phyloP scores from a whole-genome alignment of 2,888 invertebrate species.

The Listrodromus nycthemerus region DNA sequence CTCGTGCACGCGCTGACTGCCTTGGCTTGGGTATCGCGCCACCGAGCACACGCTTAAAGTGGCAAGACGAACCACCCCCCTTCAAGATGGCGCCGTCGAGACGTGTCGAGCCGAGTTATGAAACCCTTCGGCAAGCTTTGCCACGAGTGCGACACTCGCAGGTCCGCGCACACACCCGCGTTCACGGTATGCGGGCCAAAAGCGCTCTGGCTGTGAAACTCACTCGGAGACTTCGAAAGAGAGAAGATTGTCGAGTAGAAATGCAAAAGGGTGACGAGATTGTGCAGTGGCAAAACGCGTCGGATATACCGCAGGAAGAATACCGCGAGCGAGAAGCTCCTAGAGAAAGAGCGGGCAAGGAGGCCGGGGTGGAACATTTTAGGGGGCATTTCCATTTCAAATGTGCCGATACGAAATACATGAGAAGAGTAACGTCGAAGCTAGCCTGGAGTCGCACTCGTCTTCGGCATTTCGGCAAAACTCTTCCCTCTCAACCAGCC shows the following conservation, averaged over 20 bases:
- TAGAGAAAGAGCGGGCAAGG: conserved; percentile 30
- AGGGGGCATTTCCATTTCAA: conserved; percentile 78
- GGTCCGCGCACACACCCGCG: conserved; percentile 12
- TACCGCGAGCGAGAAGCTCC: neutral
- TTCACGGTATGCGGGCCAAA: conserved; percentile 17
- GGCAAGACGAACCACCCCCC: conserved; percentile 63
- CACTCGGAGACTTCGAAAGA: conserved; percentile 28
- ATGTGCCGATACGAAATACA: conserved; percentile 70
- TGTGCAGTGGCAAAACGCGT: conserved; percentile 34
- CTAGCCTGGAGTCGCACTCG: conserved; percentile 46
- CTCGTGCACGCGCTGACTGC: conserved; percentile 1
- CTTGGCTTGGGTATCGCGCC: neutral
- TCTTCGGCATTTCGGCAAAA: conserved; percentile 54
- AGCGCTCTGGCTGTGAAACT: conserved; percentile 39
- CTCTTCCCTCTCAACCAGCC: conserved; percentile 19
- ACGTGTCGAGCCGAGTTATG: conserved; percentile 77
- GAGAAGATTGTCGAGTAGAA: conserved; percentile 34
- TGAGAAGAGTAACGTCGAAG: conserved; percentile 17
- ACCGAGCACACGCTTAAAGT: conserved; percentile 54
- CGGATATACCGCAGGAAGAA: conserved; percentile 38
- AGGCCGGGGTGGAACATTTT: conserved; percentile 62
- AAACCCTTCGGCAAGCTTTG: conserved; percentile 72
- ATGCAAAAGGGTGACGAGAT: conserved; percentile 50
- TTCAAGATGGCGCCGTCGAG: conserved; percentile 75
- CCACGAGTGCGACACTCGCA: conserved; percentile 27